A percentile compares a stretch with the other conserved stretches of the same genome.
Evolutionary conservation across 1,140 invertebrate species (phyloP).

Genomic region (Bombus turneri): DNA sequence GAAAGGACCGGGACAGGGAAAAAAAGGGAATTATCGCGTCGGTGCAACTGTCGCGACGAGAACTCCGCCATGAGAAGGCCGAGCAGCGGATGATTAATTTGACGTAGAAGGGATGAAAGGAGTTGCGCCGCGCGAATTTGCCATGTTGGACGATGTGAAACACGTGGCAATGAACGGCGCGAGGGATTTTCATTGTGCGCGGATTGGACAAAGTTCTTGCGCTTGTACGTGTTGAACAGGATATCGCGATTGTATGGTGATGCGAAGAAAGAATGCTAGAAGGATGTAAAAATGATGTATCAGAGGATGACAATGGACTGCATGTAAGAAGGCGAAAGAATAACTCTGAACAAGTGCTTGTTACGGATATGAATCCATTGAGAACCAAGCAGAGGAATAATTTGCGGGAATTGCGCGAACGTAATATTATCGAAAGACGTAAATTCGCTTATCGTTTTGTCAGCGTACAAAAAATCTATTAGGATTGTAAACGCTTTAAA

Average conservation of each 20-base stretch:
- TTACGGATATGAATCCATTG: too few relatives aligned
- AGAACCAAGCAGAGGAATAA: too few relatives aligned
- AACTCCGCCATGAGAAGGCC: neutral
- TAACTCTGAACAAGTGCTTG: too few relatives aligned
- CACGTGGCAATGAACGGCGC: neutral
- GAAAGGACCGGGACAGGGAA: neutral
- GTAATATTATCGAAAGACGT: too few relatives aligned
- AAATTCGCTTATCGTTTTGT: neutral
- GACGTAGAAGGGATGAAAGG: neutral
- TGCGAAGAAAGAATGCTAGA: neutral
- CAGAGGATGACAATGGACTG: too few relatives aligned
- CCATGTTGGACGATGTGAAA: neutral
- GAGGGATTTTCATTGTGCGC: neutral
- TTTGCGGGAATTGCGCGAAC: too few relatives aligned
- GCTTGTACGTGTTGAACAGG: too few relatives aligned
- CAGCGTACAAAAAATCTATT: neutral
- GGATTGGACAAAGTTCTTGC: too few relatives aligned
- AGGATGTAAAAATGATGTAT: too few relatives aligned
- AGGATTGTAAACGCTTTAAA: neutral
- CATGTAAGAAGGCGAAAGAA: too few relatives aligned
- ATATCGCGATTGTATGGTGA: neutral
- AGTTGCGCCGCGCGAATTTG: too few relatives aligned
- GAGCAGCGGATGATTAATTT: conserved; percentile 1
- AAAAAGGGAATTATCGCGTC: neutral
- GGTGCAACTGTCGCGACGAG: conserved; percentile 6